Evolutionary conservation across 2,888 invertebrate genomes (phyloP).

Genomic region (Priapulus caudatus): DNA sequence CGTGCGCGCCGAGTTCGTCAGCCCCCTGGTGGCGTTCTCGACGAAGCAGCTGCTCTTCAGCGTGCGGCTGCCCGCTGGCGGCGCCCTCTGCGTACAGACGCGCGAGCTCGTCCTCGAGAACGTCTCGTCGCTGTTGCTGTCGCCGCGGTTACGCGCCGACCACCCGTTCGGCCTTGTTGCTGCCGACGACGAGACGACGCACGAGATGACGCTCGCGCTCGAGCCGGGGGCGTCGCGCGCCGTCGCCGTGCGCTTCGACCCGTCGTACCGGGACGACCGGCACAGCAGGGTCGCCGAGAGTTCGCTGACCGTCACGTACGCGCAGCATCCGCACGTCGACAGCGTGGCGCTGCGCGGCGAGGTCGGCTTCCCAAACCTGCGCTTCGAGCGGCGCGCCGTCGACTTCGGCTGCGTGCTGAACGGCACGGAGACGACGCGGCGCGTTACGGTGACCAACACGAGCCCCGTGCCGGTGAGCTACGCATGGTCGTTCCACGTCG

Average conservation of each 20-base stretch:
- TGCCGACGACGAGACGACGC: no score
- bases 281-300: conserved; percentile 36
- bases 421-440: conserved; percentile 40
- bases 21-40: conserved; percentile 38
- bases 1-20: conserved; percentile 37
- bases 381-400: conserved; percentile 45
- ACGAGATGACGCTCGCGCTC: no score
- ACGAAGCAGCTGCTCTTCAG: conserved; percentile 34
- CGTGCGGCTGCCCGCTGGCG: conserved; percentile 30
- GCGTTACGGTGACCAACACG: conserved; percentile 44
- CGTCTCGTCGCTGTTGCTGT: conserved; percentile 35
- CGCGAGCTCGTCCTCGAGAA: conserved; percentile 34
- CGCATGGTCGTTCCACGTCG: conserved; percentile 32
- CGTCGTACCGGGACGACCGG: conserved; percentile 35
- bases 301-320: conserved; percentile 32
- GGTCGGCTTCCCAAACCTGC: conserved; percentile 56
- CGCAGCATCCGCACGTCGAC: conserved; percentile 35
- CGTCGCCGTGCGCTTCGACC: conserved; percentile 35
- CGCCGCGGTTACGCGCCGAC: no score
- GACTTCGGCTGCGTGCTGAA: conserved; percentile 51
- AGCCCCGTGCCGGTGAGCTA: conserved; percentile 45
- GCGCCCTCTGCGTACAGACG: conserved; percentile 27
- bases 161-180: no score
- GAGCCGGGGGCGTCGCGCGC: conserved; percentile 29
- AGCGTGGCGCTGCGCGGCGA: conserved; percentile 47